phyloP scores from a whole-genome alignment of 1,140 invertebrate genomes.

The Formica exsecta region DNA sequence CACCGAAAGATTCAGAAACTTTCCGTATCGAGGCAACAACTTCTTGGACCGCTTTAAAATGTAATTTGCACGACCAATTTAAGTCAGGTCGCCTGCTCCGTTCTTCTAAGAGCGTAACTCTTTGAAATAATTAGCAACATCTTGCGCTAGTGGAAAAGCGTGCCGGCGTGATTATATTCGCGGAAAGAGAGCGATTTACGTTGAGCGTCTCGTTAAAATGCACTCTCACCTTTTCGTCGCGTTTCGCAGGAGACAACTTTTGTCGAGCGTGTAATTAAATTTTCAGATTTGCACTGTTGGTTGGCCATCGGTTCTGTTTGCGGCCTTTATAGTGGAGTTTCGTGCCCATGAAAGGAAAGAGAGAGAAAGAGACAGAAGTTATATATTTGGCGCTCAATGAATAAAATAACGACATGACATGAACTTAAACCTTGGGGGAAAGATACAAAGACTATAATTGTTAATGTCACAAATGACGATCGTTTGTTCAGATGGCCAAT shows the following conservation, averaged over 20 bases:
- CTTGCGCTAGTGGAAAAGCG: constrained; percentile 22
- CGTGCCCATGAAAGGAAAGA: not conserved
- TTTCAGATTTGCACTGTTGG: constrained; percentile 51
- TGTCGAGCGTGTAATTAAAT: constrained; percentile 60
- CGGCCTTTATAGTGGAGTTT: constrained; percentile 52
- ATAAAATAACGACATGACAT: constrained; percentile 47
- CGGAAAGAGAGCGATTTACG: constrained; percentile 40
- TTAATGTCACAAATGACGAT: constrained; percentile 43
- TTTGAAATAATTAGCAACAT: constrained; percentile 61
- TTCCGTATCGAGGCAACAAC: constrained; percentile 44
- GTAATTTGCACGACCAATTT: constrained; percentile 60
- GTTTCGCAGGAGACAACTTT: constrained; percentile 29
- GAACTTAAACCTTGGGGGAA: constrained; percentile 23
- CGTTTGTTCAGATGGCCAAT: constrained; percentile 44
- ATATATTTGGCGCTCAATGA: not conserved
- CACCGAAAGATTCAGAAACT: constrained; percentile 47
- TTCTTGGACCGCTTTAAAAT: constrained; percentile 49
- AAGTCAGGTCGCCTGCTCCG: constrained; percentile 42
- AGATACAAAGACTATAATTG: constrained; percentile 51
- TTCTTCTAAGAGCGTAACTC: constrained; percentile 45
- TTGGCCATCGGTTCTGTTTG: constrained; percentile 51
- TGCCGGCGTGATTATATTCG: constrained; percentile 46
- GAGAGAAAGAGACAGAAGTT: not conserved
- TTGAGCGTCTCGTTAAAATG: constrained; percentile 54
- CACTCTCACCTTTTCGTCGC: constrained; percentile 39